phyloP scores from a whole-genome alignment of 2,113 vertebrate species.

The Chionomys nivalis region DNA sequence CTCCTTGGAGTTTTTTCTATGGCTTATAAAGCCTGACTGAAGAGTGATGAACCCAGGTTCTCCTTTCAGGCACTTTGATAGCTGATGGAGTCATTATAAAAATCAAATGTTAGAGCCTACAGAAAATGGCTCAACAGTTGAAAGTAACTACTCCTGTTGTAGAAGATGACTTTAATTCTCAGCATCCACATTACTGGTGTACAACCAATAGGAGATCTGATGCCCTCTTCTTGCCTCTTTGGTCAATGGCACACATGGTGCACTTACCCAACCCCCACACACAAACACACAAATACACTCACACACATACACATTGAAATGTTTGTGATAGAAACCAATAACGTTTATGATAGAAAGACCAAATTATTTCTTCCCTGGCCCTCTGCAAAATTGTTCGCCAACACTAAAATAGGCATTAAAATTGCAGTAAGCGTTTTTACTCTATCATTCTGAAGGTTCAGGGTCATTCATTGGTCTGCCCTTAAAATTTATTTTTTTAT shows the following conservation, averaged over 20 bases:
- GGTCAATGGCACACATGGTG: background rate
- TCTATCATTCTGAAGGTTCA: conserved; percentile 38
- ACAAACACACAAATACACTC: background rate
- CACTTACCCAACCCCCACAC: background rate
- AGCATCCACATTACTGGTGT: background rate
- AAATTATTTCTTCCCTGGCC: conserved; percentile 21
- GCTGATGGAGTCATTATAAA: background rate
- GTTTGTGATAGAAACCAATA: background rate
- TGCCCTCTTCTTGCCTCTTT: background rate
- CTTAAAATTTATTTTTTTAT: background rate
- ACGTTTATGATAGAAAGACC: background rate
- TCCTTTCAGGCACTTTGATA: background rate
- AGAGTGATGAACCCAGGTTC: no score
- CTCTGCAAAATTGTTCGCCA: conserved; percentile 32
- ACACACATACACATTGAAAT: background rate
- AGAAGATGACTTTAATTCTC: background rate
- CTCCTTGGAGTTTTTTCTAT: background rate
- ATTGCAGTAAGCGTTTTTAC: conserved; percentile 10
- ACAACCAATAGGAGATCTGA: background rate
- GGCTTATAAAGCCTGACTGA: background rate
- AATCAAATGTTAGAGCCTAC: background rate
- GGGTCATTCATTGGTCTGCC: background rate
- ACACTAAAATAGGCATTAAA: background rate
- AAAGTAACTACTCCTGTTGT: background rate
- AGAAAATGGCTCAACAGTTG: background rate